Percentiles rank a stretch among this genome's conserved stretches.
phyloP scores from a whole-genome alignment of 2,113 vertebrate genomes.

The Mus musculus region DNA sequence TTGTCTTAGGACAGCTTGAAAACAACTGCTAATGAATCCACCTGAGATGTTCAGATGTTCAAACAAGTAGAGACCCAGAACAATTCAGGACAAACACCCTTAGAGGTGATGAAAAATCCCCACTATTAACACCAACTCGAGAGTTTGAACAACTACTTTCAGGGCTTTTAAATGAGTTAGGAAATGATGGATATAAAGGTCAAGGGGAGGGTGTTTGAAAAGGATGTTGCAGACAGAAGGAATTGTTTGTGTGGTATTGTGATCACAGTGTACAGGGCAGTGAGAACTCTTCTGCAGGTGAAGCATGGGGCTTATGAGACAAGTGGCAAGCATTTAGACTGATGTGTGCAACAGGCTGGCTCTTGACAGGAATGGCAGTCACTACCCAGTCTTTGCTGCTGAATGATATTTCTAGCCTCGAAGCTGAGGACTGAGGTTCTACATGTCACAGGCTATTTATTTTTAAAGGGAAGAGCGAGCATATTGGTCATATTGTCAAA shows the following conservation, averaged over 20 bases:
- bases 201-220: not conserved
- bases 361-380: not conserved
- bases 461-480: slow-evolving; percentile 13
- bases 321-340: not conserved
- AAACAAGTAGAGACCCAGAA: not conserved
- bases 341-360: not conserved
- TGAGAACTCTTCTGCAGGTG: not conserved
- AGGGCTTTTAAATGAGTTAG: not conserved
- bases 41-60: not conserved
- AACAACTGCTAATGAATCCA: not conserved
- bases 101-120: not conserved
- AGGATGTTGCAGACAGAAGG: not conserved
- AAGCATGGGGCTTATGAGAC: not conserved
- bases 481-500: slow-evolving; percentile 7
- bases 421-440: not conserved
- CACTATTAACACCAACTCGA: not conserved
- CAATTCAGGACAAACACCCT: not conserved
- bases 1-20: not conserved
- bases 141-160: not conserved
- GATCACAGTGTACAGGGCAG: not conserved
- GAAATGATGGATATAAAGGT: slow-evolving; percentile 30
- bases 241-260: not conserved
- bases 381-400: not conserved
- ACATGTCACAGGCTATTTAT: not conserved
- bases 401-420: not conserved